Evolutionary conservation across 2,888 invertebrate species (phyloP).

Genomic region (Orthosia incerta): DNA sequence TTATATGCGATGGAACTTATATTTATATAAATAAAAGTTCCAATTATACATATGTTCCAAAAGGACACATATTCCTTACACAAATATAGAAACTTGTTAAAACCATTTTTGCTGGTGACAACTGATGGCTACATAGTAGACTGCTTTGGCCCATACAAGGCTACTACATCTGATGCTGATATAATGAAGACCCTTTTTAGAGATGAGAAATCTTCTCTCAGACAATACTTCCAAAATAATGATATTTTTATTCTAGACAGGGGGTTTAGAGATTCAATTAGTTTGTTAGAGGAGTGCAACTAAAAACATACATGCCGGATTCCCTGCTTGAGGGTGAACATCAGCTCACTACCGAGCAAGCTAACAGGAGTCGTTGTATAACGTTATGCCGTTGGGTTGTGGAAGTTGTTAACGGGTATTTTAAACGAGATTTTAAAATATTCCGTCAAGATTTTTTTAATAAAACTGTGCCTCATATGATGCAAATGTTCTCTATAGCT

Average conservation of each 20-base stretch:
- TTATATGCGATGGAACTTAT: constrained; percentile 10
- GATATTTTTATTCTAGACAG: constrained; percentile 31
- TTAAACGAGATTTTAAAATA: constrained; percentile 9
- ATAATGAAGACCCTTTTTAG: constrained; percentile 43
- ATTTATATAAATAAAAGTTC: constrained; percentile 15
- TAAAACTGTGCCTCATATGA: constrained; percentile 28
- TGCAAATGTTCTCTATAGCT: constrained; percentile 38
- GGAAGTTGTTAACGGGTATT: constrained; percentile 4
- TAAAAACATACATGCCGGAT: constrained; percentile 6
- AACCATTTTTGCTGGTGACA: constrained; percentile 14
- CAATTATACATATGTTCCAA: constrained; percentile 23
- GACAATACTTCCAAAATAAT: constrained; percentile 34
- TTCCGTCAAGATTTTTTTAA: constrained; percentile 18
- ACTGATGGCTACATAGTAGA: constrained; percentile 25
- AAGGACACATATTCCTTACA: too few relatives aligned
- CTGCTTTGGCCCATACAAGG: constrained; percentile 25
- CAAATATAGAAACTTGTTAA: constrained; percentile 14
- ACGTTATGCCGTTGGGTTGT: background rate
- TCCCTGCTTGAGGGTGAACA: constrained; percentile 10
- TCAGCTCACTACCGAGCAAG: constrained; percentile 19
- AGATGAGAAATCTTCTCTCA: constrained; percentile 25
- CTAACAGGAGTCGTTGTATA: constrained; percentile 8
- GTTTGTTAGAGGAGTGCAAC: constrained; percentile 1
- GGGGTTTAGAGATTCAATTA: background rate
- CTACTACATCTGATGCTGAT: constrained; percentile 50